Conservation (phyloP, 2,888 invertebrate species). For the Apotomis turbidana region DNA sequence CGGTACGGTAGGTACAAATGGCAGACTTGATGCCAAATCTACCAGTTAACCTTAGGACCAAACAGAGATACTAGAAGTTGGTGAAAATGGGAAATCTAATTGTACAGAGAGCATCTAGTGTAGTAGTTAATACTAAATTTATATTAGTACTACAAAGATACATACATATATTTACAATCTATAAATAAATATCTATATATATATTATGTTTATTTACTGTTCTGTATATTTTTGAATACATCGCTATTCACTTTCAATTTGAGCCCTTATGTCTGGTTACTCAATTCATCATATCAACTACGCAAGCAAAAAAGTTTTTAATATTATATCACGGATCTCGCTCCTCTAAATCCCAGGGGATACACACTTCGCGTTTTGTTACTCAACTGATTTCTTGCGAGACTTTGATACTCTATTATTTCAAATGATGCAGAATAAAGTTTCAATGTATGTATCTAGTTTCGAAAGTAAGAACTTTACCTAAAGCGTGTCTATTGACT, state of each 20-base stretch:
- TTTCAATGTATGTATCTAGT: constrained; percentile 12
- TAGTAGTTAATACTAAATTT: too few relatives aligned
- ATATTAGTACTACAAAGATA: too few relatives aligned
- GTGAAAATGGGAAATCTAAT: too few relatives aligned
- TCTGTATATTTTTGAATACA: background rate
- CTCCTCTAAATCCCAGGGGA: constrained; percentile 24
- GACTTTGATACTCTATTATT: constrained; percentile 35
- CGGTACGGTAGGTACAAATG: too few relatives aligned
- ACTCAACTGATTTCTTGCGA: constrained; percentile 37
- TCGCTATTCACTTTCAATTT: constrained; percentile 26
- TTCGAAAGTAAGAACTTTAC: background rate
- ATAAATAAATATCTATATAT: too few relatives aligned
- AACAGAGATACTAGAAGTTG: too few relatives aligned
- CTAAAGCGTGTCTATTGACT: too few relatives aligned
- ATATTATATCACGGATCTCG: constrained; percentile 49
- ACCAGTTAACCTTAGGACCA: too few relatives aligned
- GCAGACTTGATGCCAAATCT: too few relatives aligned
- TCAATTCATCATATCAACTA: constrained; percentile 53
- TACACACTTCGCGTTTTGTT: constrained; percentile 37
- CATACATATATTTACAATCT: too few relatives aligned
- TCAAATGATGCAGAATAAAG: constrained; percentile 27
- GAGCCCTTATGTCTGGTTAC: constrained; percentile 46
- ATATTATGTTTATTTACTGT: too few relatives aligned
- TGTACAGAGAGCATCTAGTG: too few relatives aligned
- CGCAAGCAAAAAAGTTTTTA: constrained; percentile 51